Conservation (phyloP, 2,113 vertebrate species). For the Pseudolaguvia tuberculata region DNA sequence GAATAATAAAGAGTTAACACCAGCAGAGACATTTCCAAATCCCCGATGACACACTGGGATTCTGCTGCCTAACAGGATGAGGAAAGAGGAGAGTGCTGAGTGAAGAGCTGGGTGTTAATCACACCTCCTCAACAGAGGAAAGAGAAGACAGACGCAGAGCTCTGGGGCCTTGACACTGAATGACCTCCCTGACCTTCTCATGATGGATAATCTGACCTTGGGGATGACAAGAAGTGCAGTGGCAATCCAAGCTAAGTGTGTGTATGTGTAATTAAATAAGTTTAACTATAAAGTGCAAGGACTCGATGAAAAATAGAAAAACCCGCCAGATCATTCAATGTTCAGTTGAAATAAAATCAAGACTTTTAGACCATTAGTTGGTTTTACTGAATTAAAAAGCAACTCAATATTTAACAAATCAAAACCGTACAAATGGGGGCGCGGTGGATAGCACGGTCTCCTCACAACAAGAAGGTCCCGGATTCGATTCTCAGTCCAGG, state of each 20-base stretch:
- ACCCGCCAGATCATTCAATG: neutral
- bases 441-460: too few relatives aligned
- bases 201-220: constrained; percentile 27
- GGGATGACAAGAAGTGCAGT: constrained; percentile 2
- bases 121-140: neutral
- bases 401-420: too few relatives aligned
- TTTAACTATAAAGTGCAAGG: neutral
- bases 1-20: neutral
- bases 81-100: constrained; percentile 20
- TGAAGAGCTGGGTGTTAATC: constrained; percentile 30
- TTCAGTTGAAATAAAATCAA: neutral
- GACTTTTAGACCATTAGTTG: too few relatives aligned
- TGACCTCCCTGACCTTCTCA: constrained; percentile 12
- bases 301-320: neutral
- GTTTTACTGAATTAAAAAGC: neutral
- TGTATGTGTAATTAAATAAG: constrained; percentile 3
- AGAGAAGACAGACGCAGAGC: constrained; percentile 17
- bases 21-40: neutral
- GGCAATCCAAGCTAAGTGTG: neutral
- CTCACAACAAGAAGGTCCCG: too few relatives aligned
- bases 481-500: too few relatives aligned
- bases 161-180: constrained; percentile 30
- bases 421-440: too few relatives aligned
- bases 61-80: constrained; percentile 1
- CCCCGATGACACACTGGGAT: neutral